Base-by-base conservation (phyloP, 2,797 vertebrate species). In the Poeciliopsis gracilis region DNA sequence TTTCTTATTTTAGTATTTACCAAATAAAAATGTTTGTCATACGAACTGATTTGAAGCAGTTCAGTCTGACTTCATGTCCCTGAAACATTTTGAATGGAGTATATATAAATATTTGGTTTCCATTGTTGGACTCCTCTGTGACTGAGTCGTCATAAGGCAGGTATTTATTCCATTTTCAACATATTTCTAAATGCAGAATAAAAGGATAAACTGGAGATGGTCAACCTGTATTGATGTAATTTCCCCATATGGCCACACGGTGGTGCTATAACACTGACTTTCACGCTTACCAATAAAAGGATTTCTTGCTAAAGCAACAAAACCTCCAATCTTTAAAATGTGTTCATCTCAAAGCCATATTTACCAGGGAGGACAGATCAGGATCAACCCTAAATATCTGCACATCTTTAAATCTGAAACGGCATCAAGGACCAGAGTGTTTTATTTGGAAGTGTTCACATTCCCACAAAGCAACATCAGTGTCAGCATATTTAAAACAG, bases 221-320 rank as follows among this genome's bases (percentile, higher is more conserved):
- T 12, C 11, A 43, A 43, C 2, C 38, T 69, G 38, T 25, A 43
- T 38, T 49, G 2, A 25, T 79, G 85, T 82, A 55, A 41, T 72
- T 77, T 30, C 15, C 41, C 8, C 1, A 8, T 72, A 4, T 81
- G 49, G 20, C 89, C 93, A 94, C 90, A 88, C 0, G 5, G 83
- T 78, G 88, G 87, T 12, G 87, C 84, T 87, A 51, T 9, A 30
- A 46, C 55, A 13, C 18, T 25, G 30, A 12, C 30, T 33, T 13
- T 25, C 38, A 67, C 36, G 4, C 20, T 41, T 20, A 2, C 1
- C 15, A 4, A 66, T 66, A 36, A 66, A 66, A 66, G 61, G 61
- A 9, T 38, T 66, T 10, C 20, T 16, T 63, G 18, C 61, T 23
- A 28, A 18, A 63, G 59, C 16, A 78, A 61, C 18, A 30, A 28